Evolutionary conservation across 2,797 vertebrate genomes (phyloP).

Genomic region (Gambusia yucatana): DNA sequence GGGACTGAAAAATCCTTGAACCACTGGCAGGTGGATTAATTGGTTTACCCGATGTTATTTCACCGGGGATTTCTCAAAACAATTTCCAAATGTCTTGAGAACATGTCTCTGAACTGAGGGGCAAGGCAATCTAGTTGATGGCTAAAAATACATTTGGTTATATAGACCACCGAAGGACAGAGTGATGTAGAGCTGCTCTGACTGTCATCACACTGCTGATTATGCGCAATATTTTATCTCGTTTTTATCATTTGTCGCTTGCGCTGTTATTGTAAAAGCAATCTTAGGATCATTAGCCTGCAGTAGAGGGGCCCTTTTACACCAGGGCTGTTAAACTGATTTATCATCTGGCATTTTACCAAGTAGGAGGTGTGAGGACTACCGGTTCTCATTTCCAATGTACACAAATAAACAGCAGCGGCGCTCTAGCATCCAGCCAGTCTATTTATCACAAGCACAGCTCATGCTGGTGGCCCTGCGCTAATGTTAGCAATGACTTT

Average conservation of each 20-base stretch:
- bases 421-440: slow-evolving; percentile 50
- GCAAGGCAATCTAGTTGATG: slow-evolving; percentile 77
- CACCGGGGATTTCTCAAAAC: slow-evolving; percentile 78
- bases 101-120: slow-evolving; percentile 68
- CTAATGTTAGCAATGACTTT: slow-evolving; percentile 68
- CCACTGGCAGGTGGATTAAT: slow-evolving; percentile 79
- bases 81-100: slow-evolving; percentile 75
- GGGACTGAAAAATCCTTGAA: slow-evolving; percentile 69
- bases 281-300: slow-evolving; percentile 48
- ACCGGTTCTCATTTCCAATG: slow-evolving; percentile 55
- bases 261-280: slow-evolving; percentile 54
- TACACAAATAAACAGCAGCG: slow-evolving; percentile 27
- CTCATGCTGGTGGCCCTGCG: slow-evolving; percentile 50
- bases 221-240: slow-evolving; percentile 51
- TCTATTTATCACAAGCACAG: slow-evolving; percentile 68
- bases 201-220: slow-evolving; percentile 47
- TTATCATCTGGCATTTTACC: slow-evolving; percentile 68
- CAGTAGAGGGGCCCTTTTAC: slow-evolving; percentile 50
- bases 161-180: slow-evolving; percentile 68
- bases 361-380: slow-evolving; percentile 35
- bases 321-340: slow-evolving; percentile 65
- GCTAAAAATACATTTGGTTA: slow-evolving; percentile 78
- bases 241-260: slow-evolving; percentile 48
- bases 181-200: slow-evolving; percentile 47
- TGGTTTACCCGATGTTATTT: slow-evolving; percentile 79